Evolutionary conservation across 2,888 invertebrate genomes (phyloP).

Genomic region (Helobdella robusta): DNA sequence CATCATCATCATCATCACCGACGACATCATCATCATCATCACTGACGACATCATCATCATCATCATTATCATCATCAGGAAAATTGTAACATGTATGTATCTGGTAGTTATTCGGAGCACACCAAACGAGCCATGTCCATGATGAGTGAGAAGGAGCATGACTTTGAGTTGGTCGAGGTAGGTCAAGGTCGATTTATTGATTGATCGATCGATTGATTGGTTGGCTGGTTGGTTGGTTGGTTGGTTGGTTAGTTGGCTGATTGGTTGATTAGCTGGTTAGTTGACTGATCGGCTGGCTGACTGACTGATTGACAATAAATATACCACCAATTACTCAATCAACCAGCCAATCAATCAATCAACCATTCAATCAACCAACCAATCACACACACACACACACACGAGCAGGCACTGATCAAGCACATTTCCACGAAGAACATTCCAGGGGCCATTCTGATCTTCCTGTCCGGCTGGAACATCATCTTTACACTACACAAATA

Average conservation of each 20-base stretch:
- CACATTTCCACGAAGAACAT: slow-evolving; percentile 53
- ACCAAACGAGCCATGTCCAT: slow-evolving; percentile 65
- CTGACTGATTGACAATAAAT: too few species aligned
- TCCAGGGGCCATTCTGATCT: slow-evolving; percentile 80
- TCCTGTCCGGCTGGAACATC: slow-evolving; percentile 92
- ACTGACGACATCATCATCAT: not conserved
- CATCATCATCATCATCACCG: not conserved
- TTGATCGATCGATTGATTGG: not conserved
- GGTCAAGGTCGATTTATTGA: slow-evolving; percentile 11
- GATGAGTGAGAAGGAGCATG: slow-evolving; percentile 79
- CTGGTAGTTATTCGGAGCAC: slow-evolving; percentile 47
- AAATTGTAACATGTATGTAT: slow-evolving; percentile 59
- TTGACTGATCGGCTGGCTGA: too few species aligned
- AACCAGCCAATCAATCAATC: not conserved
- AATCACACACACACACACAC: not conserved
- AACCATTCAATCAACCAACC: not conserved
- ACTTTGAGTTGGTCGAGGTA: slow-evolving; percentile 79
- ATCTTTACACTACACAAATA: slow-evolving; percentile 84
- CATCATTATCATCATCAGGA: slow-evolving; percentile 37
- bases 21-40: not conserved
- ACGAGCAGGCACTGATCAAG: slow-evolving; percentile 54
- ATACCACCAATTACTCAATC: too few species aligned
- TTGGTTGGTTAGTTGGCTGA: too few species aligned
- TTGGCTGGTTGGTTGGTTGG: too few species aligned
- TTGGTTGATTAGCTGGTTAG: too few species aligned